A percentile compares a stretch with the other conserved stretches of the same genome.
These are phyloP conservation scores for Yasuhikotakia modesta DNA, from an alignment of 2,797 vertebrate genomes.

Conservation along the genomic window DNA sequence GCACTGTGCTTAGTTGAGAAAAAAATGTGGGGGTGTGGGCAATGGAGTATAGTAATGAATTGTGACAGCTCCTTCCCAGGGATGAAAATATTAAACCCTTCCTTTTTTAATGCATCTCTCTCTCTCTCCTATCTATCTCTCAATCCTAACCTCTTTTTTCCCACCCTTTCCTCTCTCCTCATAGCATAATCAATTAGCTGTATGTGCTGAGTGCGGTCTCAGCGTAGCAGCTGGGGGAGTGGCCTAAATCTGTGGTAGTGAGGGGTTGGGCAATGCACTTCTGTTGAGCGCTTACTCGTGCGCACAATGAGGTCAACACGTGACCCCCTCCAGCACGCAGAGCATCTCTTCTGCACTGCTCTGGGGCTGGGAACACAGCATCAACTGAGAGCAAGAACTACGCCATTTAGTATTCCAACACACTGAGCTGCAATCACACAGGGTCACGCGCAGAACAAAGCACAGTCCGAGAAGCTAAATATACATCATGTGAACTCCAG, in stretches of 20 bases:
- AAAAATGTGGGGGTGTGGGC: slow-evolving; percentile 50
- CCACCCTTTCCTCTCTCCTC: slow-evolving; percentile 54
- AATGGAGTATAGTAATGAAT: slow-evolving; percentile 68
- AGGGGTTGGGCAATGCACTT: slow-evolving; percentile 46
- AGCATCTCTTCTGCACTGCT: slow-evolving; percentile 71
- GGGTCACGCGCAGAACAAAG: slow-evolving; percentile 52
- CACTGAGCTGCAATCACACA: slow-evolving; percentile 62
- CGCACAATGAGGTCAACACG: slow-evolving; percentile 81
- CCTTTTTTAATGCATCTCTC: slow-evolving; percentile 61
- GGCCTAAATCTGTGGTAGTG: slow-evolving; percentile 20
- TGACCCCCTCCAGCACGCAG: slow-evolving; percentile 70
- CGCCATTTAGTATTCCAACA: slow-evolving; percentile 60
- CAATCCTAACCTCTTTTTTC: slow-evolving; percentile 51
- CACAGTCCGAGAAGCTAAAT: slow-evolving; percentile 64
- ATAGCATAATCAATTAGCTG: slow-evolving; percentile 69
- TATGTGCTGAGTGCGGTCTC: slow-evolving; percentile 62
- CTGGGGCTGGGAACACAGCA: slow-evolving; percentile 53
- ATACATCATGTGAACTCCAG: slow-evolving; percentile 64
- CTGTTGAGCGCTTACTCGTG: slow-evolving; percentile 72
- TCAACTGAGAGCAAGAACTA: slow-evolving; percentile 72
- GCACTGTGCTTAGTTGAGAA: slow-evolving; percentile 1
- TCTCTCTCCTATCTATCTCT: slow-evolving; percentile 54
- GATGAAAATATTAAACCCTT: slow-evolving; percentile 73
- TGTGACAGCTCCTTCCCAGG: slow-evolving; percentile 69
- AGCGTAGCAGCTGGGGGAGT: slow-evolving; percentile 55